These are phyloP conservation scores for Ochotona curzoniae DNA, from an alignment of 2,113 vertebrate species.

Conservation along the genomic window DNA sequence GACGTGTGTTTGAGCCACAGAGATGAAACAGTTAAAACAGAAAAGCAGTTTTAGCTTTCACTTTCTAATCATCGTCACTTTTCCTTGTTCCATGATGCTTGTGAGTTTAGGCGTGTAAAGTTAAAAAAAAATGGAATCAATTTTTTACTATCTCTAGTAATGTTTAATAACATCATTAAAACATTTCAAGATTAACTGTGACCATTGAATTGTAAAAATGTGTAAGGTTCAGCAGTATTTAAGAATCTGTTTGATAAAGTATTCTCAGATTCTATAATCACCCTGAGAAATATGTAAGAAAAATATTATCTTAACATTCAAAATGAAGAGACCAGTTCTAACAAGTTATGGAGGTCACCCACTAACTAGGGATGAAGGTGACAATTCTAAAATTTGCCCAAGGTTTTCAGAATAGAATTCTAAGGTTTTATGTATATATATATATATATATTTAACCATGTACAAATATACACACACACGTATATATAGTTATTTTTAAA, in stretches of 20 bases:
- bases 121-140: constrained; percentile 32
- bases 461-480: no score
- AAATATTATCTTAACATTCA: not conserved
- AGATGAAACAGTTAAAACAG: constrained; percentile 27
- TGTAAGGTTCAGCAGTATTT: constrained; percentile 52
- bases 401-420: not conserved
- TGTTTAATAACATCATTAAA: constrained; percentile 64
- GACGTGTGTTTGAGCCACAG: not conserved
- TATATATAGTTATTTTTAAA: not conserved
- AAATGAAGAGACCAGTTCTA: not conserved
- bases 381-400: not conserved
- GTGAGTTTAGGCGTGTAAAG: constrained; percentile 9
- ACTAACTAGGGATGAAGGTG: not conserved
- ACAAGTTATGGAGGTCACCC: not conserved
- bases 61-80: constrained; percentile 11
- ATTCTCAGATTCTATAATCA: constrained; percentile 16
- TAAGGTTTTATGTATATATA: no score
- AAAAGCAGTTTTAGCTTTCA: not conserved
- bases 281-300: not conserved
- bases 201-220: constrained; percentile 56
- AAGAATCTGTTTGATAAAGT: constrained; percentile 43
- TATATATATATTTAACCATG: no score
- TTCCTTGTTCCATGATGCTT: constrained; percentile 9
- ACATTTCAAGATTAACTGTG: constrained; percentile 60
- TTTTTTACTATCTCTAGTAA: constrained; percentile 43